Base-by-base conservation (phyloP, 2,113 vertebrate species). In the Apaloderma vittatum region DNA sequence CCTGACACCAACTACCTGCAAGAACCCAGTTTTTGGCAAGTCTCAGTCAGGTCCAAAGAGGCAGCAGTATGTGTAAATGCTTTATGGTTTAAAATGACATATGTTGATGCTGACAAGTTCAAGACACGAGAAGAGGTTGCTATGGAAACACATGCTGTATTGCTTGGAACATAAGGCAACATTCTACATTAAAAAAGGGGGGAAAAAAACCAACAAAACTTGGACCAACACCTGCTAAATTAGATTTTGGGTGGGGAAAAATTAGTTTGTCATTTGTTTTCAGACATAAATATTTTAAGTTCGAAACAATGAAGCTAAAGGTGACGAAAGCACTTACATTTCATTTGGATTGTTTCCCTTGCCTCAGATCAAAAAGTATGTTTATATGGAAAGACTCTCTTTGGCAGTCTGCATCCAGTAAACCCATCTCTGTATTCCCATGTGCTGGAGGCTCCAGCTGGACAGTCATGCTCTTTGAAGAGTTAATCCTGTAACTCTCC, bases 81-180 rank as follows among this genome's bases (percentile, higher is more conserved):
- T 79, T 81, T 37, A 32, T 19, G 70, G 91, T 94, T 95, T 92
- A 78, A 87, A 94, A 93, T 85, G 93, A 95, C 90, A 1, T 36
- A 57, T 90, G 89, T 90, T 94, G 93, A 86, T 93, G 92, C 83
- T 83, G 76, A 95, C 93, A 95, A 82, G 95, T 96, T 97, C 95
- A 96, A 78, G 96, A 85, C 94, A 90, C 8, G 12, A 82, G 93
- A 90, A 85, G 75, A 78, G 23, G 97, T 97, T 97, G 90, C 97
- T 93, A 96, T 95, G 94, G 97, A 95, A 95, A 97, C 96, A 66
- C 46, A 73, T 2, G 0, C 66, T 34, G 32, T 88, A 86, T 34
- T 88, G 76, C 91, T 83, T 77, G 26, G 62, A 97, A 95, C 72
- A 86, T 80, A 93, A 73, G 76, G 92, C 86, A 96, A 94, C 57